These are phyloP conservation scores for Molossus alvarezi DNA, from an alignment of 2,797 vertebrate species.

Conservation along the genomic window DNA sequence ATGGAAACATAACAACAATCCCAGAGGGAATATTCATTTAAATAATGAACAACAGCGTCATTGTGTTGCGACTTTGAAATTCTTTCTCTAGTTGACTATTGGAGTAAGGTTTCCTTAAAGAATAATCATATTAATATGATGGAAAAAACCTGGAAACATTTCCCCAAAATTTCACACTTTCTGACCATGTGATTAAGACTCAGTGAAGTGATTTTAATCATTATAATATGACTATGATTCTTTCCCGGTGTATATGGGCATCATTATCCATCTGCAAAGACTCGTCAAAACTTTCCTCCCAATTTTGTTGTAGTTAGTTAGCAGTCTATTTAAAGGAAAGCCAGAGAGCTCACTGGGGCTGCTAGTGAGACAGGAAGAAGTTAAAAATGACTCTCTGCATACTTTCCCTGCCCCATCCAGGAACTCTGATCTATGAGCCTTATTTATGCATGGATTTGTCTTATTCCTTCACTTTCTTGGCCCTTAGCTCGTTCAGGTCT, in stretches of 20 bases:
- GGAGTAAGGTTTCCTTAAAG: constrained; percentile 67
- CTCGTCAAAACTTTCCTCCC: not conserved
- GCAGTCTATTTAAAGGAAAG: constrained; percentile 67
- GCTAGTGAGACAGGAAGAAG: constrained; percentile 10
- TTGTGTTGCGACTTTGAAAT: constrained; percentile 69
- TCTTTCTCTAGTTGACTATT: constrained; percentile 58
- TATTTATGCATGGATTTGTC: constrained; percentile 19
- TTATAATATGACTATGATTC: not conserved
- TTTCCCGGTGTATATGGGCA: constrained; percentile 27
- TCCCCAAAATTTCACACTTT: constrained; percentile 3
- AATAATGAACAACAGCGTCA: constrained; percentile 54
- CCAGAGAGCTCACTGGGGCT: not conserved
- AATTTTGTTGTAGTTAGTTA: constrained; percentile 72
- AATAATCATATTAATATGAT: constrained; percentile 60
- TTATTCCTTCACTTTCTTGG: not conserved
- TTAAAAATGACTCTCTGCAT: constrained; percentile 35
- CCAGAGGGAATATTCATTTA: constrained; percentile 29
- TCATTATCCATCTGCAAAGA: constrained; percentile 71
- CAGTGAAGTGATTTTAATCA: constrained; percentile 36
- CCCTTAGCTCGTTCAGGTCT: not conserved
- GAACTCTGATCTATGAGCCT: constrained; percentile 5
- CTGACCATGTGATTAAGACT: constrained; percentile 57
- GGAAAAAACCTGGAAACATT: constrained; percentile 50
- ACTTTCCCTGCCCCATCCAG: not conserved
- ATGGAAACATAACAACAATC: constrained; percentile 34